Base-by-base conservation (phyloP, 2,888 invertebrate species). In the Malthinus seriepunctatus region DNA sequence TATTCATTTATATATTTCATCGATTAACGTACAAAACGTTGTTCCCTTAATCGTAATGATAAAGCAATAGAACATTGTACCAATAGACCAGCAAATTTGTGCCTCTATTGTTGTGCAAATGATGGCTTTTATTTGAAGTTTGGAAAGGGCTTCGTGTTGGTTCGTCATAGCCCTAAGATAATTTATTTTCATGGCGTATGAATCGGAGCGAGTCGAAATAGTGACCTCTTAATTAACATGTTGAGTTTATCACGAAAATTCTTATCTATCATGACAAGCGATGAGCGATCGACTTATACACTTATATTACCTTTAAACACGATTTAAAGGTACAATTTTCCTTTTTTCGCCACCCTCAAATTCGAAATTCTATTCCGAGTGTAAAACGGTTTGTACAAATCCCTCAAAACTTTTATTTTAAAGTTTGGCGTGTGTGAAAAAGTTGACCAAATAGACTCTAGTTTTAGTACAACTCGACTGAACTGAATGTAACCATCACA, bases 91-190 rank as follows among this genome's bases (percentile, higher is more conserved):
- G 73, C 72, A 76, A 76, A 77, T 76, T 77, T 72, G 72, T 71
- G 64, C 67, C 65, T 70, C 72, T 69, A 76, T 78, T 78, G 77
- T 78, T 75, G 76, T 78, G 78, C 76, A 78, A 78, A 78, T 78
- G 74, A 75, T 70, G 73, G 75, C 75, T 75, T 76, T 76, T 74
- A 76, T 75, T 74, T 72, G 71, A 15, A 69, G 68, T 70, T 60
- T 75, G 74, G 73, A 73, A 71, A 66, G 67, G 60, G 68, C 71
- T 73, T 73, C 75, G 74, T 75, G 74, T 66, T 63, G 66, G 67
- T 67, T 71, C 72, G 71, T 73, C 72, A 71, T 71, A 72, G 68
- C 56, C 69, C 71, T 72, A 68, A 71, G 73, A 73, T 72, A 75
- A 74, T 75, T 75, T 73, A 73, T 74, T 72, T 74, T 70, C 71